Conservation (phyloP, 2,888 invertebrate genomes). For the Laspeyria flexula region DNA sequence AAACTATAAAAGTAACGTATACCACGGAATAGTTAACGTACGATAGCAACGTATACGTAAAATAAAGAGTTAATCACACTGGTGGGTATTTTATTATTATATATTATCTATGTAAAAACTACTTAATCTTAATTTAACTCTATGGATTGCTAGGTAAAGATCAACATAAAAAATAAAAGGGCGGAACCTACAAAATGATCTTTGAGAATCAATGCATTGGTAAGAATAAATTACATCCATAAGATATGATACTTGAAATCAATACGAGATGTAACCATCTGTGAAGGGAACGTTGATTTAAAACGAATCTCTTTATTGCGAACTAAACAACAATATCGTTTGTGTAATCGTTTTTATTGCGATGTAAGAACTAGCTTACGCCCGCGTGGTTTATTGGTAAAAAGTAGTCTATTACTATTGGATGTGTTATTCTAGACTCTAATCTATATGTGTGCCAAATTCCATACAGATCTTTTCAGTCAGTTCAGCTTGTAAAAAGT, state of each 20-base stretch:
- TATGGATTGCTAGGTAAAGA: neutral
- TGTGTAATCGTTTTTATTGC: neutral
- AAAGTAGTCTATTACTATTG: too few relatives aligned
- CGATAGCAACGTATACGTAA: too few relatives aligned
- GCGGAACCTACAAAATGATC: slow-evolving; percentile 27
- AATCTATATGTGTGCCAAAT: too few relatives aligned
- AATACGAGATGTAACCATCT: neutral
- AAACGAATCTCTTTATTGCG: neutral
- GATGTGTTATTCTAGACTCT: too few relatives aligned
- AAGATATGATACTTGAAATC: neutral
- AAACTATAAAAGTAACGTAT: neutral
- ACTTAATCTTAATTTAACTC: neutral
- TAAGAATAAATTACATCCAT: slow-evolving; percentile 11
- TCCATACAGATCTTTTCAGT: too few relatives aligned
- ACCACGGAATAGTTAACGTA: neutral
- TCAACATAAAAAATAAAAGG: slow-evolving; percentile 6
- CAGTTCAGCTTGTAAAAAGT: too few relatives aligned
- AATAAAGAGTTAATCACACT: too few relatives aligned
- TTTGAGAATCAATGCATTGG: slow-evolving; percentile 10
- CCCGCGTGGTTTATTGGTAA: too few relatives aligned
- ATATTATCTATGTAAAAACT: neutral
- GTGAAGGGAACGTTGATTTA: neutral
- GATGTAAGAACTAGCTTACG: too few relatives aligned
- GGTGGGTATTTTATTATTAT: too few relatives aligned
- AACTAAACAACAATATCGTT: neutral